phyloP scores from a whole-genome alignment of 2,113 vertebrate genomes.

The Cyanocitta stelleri region DNA sequence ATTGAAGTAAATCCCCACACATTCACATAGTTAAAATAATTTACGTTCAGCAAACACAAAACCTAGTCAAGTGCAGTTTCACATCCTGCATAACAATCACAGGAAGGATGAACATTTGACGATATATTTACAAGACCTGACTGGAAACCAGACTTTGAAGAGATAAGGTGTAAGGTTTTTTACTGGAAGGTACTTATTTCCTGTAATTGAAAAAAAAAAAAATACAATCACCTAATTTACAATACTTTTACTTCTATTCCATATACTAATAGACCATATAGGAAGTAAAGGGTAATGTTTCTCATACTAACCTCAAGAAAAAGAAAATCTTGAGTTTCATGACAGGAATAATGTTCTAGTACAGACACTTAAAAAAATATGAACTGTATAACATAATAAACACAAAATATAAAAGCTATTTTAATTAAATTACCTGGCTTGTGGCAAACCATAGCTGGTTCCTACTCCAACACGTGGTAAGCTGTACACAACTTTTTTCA shows the following conservation, averaged over 20 bases:
- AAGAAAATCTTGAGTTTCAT: background rate
- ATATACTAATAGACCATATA: background rate
- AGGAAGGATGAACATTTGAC: background rate
- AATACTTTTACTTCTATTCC: background rate
- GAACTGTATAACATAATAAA: background rate
- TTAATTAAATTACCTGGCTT: constrained; percentile 84
- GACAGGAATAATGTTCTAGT: background rate
- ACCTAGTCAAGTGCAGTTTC: background rate
- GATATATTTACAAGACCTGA: background rate
- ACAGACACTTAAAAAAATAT: background rate
- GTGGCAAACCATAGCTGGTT: constrained; percentile 97
- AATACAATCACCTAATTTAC: background rate
- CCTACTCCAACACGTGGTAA: constrained; percentile 96
- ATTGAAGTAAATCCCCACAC: background rate
- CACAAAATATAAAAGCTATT: background rate
- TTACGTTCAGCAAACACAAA: background rate
- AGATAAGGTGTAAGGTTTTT: background rate
- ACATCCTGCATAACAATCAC: background rate
- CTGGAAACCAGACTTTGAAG: background rate
- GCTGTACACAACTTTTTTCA: constrained; percentile 95
- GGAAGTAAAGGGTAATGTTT: background rate
- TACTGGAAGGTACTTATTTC: background rate
- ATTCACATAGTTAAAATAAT: background rate
- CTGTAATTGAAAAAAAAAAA: background rate
- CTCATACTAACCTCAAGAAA: background rate